These are phyloP conservation scores for Athalia rosae DNA, from an alignment of 2,888 invertebrate genomes.

Conservation along the genomic window DNA sequence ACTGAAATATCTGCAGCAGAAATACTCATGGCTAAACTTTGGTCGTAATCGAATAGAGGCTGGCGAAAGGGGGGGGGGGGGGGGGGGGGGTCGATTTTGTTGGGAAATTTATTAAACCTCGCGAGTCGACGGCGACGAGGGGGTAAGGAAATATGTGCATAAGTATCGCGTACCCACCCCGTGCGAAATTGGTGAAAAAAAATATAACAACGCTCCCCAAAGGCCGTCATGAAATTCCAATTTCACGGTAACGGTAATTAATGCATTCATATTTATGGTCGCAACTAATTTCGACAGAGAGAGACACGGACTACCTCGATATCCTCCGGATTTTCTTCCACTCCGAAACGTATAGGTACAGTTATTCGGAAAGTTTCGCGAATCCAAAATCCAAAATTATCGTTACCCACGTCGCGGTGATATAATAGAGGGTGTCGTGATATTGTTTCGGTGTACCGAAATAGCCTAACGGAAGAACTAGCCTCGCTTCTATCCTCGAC, in stretches of 20 bases:
- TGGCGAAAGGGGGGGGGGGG: constrained; percentile 9
- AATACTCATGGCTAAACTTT: constrained; percentile 9
- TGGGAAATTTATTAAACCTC: constrained; percentile 36
- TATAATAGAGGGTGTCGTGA: too few relatives aligned
- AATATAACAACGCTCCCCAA: constrained; percentile 39
- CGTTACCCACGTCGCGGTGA: background rate
- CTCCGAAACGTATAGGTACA: too few relatives aligned
- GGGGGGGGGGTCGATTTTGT: constrained; percentile 28
- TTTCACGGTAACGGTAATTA: constrained; percentile 44
- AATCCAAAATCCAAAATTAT: background rate
- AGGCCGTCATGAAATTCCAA: constrained; percentile 45
- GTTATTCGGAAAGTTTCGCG: constrained; percentile 26
- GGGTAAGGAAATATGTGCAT: background rate
- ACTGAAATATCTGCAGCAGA: too few relatives aligned
- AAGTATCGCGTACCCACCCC: too few relatives aligned
- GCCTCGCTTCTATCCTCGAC: background rate
- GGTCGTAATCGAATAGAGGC: constrained; percentile 30
- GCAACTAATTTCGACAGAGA: background rate
- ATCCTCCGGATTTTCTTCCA: background rate
- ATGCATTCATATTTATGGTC: constrained; percentile 44
- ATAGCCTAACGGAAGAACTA: background rate
- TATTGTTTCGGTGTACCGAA: background rate
- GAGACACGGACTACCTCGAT: constrained; percentile 26
- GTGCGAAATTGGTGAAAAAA: constrained; percentile 26
- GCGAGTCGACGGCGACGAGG: background rate